These are phyloP conservation scores for Polydrusus cervinus DNA, from an alignment of 2,888 invertebrate genomes.

Conservation along the genomic window DNA sequence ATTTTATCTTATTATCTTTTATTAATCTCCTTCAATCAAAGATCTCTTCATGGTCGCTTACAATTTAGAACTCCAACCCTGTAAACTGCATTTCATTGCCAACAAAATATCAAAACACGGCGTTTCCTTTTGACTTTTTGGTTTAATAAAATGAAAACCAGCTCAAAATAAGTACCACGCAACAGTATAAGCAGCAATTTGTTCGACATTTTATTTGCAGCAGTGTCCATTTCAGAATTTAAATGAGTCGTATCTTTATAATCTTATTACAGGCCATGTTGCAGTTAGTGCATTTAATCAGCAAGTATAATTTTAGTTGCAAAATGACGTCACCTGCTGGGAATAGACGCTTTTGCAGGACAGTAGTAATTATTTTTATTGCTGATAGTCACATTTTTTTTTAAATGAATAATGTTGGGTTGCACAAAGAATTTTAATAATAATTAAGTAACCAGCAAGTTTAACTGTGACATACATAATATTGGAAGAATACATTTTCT, in stretches of 20 bases:
- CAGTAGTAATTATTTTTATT: background rate
- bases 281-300: slow-evolving; percentile 59
- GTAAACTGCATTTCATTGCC: slow-evolving; percentile 22
- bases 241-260: slow-evolving; percentile 56
- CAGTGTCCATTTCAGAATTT: slow-evolving; percentile 52
- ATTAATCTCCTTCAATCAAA: background rate
- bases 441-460: too few relatives aligned
- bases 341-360: slow-evolving; percentile 31
- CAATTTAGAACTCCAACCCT: slow-evolving; percentile 12
- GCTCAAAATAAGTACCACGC: slow-evolving; percentile 50
- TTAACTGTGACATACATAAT: too few relatives aligned
- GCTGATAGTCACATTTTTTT: background rate
- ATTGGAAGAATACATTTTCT: too few relatives aligned
- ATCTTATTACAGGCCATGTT: slow-evolving; percentile 56
- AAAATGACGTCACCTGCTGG: slow-evolving; percentile 59
- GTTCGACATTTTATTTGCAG: slow-evolving; percentile 54
- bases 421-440: too few relatives aligned
- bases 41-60: background rate
- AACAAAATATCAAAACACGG: slow-evolving; percentile 38
- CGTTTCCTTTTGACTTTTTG: slow-evolving; percentile 42
- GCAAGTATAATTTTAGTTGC: slow-evolving; percentile 57
- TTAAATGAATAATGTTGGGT: too few relatives aligned
- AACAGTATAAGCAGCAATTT: slow-evolving; percentile 47
- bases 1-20: too few relatives aligned
- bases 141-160: slow-evolving; percentile 49